These are phyloP conservation scores for Ivindomyrus marchei DNA, from an alignment of 2,113 vertebrate genomes.

Conservation along the genomic window DNA sequence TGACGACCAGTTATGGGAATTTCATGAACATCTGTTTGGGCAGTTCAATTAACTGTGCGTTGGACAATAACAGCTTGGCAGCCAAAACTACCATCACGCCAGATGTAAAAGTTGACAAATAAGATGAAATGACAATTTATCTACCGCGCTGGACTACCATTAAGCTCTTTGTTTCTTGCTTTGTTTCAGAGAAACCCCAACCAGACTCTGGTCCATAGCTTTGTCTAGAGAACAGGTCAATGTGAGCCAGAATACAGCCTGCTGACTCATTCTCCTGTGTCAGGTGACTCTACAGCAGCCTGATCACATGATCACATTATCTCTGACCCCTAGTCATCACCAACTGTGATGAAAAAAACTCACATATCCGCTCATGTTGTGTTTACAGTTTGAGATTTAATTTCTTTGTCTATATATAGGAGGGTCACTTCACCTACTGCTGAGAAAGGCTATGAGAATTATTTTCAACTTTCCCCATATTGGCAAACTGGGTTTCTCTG, in stretches of 20 bases:
- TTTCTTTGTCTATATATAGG: not conserved
- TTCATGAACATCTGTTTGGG: not conserved
- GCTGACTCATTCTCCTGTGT: not conserved
- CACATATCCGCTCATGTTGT: not conserved
- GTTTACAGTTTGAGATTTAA: not conserved
- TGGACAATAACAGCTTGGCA: not conserved
- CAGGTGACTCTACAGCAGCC: not conserved
- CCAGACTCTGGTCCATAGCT: not conserved
- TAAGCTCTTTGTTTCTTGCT: constrained; percentile 19
- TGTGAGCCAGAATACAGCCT: not conserved
- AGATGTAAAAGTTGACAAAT: not conserved
- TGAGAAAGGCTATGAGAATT: not conserved
- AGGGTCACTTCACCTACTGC: not conserved
- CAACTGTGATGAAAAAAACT: not conserved
- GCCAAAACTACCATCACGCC: not conserved
- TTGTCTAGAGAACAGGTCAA: not conserved
- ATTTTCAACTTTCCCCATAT: not conserved
- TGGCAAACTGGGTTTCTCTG: not conserved
- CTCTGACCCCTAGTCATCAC: not conserved
- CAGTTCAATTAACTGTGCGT: not conserved
- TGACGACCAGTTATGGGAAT: not conserved
- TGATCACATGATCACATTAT: not conserved
- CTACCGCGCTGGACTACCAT: not conserved
- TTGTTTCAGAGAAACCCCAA: constrained; percentile 23
- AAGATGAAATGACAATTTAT: not conserved